These are phyloP conservation scores for Astreopora myriophthalma DNA, from an alignment of 64 coral and sea anemone genomes.

Conservation along the genomic window DNA sequence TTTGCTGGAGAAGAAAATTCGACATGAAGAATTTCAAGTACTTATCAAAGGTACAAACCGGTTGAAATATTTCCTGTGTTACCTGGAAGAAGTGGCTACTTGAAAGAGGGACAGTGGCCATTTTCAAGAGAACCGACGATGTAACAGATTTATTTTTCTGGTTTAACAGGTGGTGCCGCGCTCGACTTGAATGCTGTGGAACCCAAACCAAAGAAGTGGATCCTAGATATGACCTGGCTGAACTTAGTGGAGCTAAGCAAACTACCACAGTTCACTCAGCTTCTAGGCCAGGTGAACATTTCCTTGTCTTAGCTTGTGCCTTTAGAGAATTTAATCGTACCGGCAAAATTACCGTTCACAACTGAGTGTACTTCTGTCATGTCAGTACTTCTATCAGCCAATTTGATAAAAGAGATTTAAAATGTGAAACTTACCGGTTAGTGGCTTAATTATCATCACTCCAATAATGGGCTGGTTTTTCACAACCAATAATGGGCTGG, in stretches of 20 bases:
- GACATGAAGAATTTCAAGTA: constrained; percentile 91
- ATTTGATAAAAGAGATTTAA: no score
- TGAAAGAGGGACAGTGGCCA: no score
- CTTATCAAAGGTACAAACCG: constrained; percentile 97
- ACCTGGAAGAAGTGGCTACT: not conserved
- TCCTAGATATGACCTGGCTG: constrained; percentile 97
- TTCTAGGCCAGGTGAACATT: constrained; percentile 85
- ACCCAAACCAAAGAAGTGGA: constrained; percentile 99
- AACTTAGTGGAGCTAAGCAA: constrained; percentile 93
- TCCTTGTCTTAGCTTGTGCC: not conserved
- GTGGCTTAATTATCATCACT: no score
- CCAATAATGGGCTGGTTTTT: no score
- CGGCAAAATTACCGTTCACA: no score
- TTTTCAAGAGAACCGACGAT: not conserved
- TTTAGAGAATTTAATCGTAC: no score
- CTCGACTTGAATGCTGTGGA: constrained; percentile 97
- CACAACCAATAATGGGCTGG: no score
- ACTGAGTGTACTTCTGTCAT: no score
- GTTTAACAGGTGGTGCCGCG: constrained; percentile 86
- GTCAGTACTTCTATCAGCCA: no score
- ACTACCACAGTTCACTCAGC: constrained; percentile 93
- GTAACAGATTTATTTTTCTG: not conserved
- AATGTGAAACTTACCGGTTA: no score
- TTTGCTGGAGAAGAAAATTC: constrained; percentile 85
- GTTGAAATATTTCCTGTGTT: not conserved